Percentiles rank a stretch among this genome's conserved stretches.
Conservation (phyloP, 2,113 vertebrate genomes). For the Pseudolaguvia tuberculata region DNA sequence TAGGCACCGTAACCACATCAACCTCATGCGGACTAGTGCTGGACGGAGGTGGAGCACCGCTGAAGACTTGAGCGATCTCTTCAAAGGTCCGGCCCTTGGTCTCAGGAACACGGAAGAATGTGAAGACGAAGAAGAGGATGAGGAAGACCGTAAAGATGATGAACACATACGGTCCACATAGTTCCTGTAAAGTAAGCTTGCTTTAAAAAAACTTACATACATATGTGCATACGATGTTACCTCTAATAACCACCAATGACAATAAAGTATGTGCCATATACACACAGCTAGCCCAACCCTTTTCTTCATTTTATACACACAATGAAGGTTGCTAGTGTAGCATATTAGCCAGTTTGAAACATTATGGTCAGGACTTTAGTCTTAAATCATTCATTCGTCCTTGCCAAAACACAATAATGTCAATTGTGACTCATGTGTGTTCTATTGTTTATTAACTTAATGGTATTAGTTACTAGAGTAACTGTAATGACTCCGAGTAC, state of each 20-base stretch:
- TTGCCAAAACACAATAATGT: no score
- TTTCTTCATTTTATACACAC: no score
- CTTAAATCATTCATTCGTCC: no score
- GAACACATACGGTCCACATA: conserved; percentile 82
- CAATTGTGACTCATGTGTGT: no score
- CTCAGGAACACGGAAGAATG: conserved; percentile 90
- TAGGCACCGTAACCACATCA: conserved; percentile 21
- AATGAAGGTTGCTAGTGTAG: no score
- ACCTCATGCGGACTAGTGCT: conserved; percentile 38
- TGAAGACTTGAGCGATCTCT: conserved; percentile 79
- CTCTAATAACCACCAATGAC: not conserved
- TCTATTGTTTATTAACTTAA: no score
- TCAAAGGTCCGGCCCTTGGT: conserved; percentile 93
- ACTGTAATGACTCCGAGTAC: no score
- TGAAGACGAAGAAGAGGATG: conserved; percentile 85
- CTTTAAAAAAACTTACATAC: no score
- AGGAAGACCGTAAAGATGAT: conserved; percentile 82
- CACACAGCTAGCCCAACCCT: not conserved
- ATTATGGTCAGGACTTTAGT: no score
- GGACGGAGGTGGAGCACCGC: conserved; percentile 17
- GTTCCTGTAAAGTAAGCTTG: conserved; percentile 57
- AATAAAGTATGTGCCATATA: no score
- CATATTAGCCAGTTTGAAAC: no score
- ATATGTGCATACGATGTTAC: not conserved
- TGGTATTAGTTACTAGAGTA: no score